Conservation (phyloP, 2,888 invertebrate genomes). For the Acrobasis consociella region DNA sequence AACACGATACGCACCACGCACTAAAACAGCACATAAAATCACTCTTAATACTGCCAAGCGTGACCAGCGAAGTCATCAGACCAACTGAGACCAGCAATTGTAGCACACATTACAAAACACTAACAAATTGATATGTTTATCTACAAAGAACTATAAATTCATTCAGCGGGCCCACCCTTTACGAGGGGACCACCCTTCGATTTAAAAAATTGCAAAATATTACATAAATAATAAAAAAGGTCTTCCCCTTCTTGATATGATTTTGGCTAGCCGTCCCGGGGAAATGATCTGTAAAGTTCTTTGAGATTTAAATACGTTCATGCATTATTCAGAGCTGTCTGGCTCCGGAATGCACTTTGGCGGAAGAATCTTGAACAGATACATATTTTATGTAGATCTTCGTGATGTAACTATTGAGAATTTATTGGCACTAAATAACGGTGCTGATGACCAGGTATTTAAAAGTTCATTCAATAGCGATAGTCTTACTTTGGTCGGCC, state of each 20-base stretch:
- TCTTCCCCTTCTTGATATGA: constrained; percentile 58
- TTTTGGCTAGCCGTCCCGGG: constrained; percentile 73
- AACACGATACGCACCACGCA: constrained; percentile 12
- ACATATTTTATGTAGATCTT: constrained; percentile 14
- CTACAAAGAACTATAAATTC: constrained; percentile 80
- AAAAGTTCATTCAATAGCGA: not conserved
- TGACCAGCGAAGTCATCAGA: constrained; percentile 61
- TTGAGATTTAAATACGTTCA: constrained; percentile 63
- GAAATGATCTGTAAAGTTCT: constrained; percentile 73
- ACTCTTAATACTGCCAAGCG: constrained; percentile 56
- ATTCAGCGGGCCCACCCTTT: constrained; percentile 79
- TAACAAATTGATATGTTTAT: constrained; percentile 83
- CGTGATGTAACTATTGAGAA: constrained; percentile 15
- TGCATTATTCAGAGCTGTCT: constrained; percentile 61
- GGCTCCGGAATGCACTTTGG: constrained; percentile 19
- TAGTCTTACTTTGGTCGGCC: not conserved
- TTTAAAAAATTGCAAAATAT: constrained; percentile 80
- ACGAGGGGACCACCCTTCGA: constrained; percentile 75
- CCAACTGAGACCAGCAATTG: constrained; percentile 73
- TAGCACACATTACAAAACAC: constrained; percentile 78
- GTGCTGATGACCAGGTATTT: constrained; percentile 9
- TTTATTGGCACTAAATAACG: constrained; percentile 10
- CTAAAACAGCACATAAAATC: constrained; percentile 42
- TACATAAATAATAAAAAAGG: constrained; percentile 77
- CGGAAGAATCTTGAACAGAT: constrained; percentile 15